These are phyloP conservation scores for Nasonia longicornis DNA, from an alignment of 1,140 invertebrate species.

Conservation along the genomic window DNA sequence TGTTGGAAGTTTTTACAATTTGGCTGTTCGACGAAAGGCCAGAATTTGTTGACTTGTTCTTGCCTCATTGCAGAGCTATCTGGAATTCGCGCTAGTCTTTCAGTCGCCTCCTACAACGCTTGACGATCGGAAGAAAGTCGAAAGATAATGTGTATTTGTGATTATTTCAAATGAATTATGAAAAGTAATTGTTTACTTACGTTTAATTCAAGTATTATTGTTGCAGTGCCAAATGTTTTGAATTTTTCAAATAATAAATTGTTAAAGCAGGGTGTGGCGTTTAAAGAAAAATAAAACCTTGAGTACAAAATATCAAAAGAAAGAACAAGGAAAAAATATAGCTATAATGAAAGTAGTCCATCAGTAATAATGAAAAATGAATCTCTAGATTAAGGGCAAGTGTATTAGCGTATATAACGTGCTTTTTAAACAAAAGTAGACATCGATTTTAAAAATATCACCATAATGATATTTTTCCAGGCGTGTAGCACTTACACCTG, in stretches of 20 bases:
- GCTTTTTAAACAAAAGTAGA: slow-evolving; percentile 45
- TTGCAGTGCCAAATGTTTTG: slow-evolving; percentile 48
- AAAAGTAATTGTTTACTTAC: slow-evolving; percentile 47
- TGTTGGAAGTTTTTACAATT: slow-evolving; percentile 38
- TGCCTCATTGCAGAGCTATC: slow-evolving; percentile 55
- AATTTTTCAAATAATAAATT: slow-evolving; percentile 29
- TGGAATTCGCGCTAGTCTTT: slow-evolving; percentile 54
- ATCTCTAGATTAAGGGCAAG: slow-evolving; percentile 41
- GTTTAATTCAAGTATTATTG: slow-evolving; percentile 47
- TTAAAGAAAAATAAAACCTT: slow-evolving; percentile 42
- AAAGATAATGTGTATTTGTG: slow-evolving; percentile 19
- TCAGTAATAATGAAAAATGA: slow-evolving; percentile 36
- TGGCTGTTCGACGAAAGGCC: slow-evolving; percentile 30
- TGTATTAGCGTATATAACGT: slow-evolving; percentile 42
- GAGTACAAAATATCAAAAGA: slow-evolving; percentile 47
- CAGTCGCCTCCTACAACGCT: slow-evolving; percentile 3
- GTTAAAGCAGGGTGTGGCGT: slow-evolving; percentile 29
- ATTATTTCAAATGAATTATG: slow-evolving; percentile 48
- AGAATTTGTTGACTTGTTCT: slow-evolving; percentile 56
- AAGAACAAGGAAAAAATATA: slow-evolving; percentile 44
- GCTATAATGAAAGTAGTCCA: slow-evolving; percentile 34
- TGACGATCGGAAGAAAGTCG: slow-evolving; percentile 3
- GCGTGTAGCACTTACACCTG: slow-evolving; percentile 31
- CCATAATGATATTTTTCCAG: slow-evolving; percentile 41
- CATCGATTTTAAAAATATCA: slow-evolving; percentile 42